Evolutionary conservation across 2,113 vertebrate genomes (phyloP).

Genomic region (Brachypteracias leptosomus): DNA sequence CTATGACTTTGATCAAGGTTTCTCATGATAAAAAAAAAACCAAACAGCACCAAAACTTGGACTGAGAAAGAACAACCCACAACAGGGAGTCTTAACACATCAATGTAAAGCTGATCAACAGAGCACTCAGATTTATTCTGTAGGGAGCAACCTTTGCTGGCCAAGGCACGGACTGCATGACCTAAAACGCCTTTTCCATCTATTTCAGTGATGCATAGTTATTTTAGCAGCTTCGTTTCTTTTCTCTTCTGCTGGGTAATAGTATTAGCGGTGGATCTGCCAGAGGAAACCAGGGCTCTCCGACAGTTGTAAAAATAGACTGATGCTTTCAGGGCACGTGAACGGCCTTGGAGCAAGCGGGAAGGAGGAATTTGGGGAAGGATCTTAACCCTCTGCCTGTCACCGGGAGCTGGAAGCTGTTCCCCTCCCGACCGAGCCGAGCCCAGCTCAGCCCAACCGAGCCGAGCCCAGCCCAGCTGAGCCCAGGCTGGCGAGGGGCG

Average conservation of each 20-base stretch:
- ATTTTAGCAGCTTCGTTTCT: slow-evolving; percentile 14
- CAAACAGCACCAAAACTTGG: background rate
- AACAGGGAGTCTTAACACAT: background rate
- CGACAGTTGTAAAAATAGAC: slow-evolving; percentile 35
- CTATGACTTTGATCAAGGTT: background rate
- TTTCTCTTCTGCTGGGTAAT: slow-evolving; percentile 29
- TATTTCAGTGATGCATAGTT: background rate
- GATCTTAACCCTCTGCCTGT: background rate
- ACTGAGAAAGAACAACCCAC: background rate
- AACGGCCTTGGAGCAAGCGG: background rate
- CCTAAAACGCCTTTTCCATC: slow-evolving; percentile 13
- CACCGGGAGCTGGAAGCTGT: background rate
- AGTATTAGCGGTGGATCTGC: slow-evolving; percentile 5
- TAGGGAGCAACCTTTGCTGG: background rate
- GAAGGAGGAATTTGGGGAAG: background rate
- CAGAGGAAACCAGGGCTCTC: slow-evolving; percentile 9
- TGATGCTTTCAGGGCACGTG: background rate
- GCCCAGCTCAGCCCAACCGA: too few species aligned
- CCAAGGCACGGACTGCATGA: background rate
- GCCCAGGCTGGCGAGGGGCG: background rate
- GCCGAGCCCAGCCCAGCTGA: too few species aligned
- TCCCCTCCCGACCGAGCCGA: background rate
- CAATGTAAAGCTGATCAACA: background rate
- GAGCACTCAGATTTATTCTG: background rate
- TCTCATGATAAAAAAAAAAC: background rate